These are phyloP conservation scores for Phymatocera aterrima DNA, from an alignment of 2,888 invertebrate genomes.

Conservation along the genomic window DNA sequence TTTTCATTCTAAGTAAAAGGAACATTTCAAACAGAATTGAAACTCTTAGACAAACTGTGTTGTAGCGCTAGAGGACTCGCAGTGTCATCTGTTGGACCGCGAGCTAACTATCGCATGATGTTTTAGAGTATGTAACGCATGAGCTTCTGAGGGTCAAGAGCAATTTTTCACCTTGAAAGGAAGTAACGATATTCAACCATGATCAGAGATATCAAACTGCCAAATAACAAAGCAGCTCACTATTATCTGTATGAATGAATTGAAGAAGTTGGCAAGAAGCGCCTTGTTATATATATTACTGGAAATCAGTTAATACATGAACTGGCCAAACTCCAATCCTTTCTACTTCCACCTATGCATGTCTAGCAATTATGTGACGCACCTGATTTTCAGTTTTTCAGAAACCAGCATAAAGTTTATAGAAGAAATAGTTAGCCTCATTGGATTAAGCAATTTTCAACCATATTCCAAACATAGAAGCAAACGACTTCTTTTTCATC, in stretches of 20 bases:
- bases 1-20: neutral
- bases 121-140: neutral
- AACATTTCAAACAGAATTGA: slow-evolving; percentile 13
- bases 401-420: neutral
- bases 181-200: neutral
- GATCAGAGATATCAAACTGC: neutral
- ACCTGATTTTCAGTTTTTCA: neutral
- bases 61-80: neutral
- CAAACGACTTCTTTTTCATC: neutral
- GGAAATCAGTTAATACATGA: neutral
- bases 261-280: neutral
- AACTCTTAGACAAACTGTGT: neutral
- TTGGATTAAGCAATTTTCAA: neutral
- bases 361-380: neutral
- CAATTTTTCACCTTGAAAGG: neutral
- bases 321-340: slow-evolving; percentile 5
- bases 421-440: neutral
- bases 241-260: slow-evolving; percentile 4
- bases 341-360: neutral
- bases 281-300: neutral
- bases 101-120: slow-evolving; percentile 7
- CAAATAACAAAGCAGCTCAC: neutral
- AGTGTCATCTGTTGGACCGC: slow-evolving; percentile 24
- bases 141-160: neutral
- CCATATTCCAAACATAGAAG: neutral